phyloP scores from a whole-genome alignment of 2,113 vertebrate species.

The Trematocara marginatum region DNA sequence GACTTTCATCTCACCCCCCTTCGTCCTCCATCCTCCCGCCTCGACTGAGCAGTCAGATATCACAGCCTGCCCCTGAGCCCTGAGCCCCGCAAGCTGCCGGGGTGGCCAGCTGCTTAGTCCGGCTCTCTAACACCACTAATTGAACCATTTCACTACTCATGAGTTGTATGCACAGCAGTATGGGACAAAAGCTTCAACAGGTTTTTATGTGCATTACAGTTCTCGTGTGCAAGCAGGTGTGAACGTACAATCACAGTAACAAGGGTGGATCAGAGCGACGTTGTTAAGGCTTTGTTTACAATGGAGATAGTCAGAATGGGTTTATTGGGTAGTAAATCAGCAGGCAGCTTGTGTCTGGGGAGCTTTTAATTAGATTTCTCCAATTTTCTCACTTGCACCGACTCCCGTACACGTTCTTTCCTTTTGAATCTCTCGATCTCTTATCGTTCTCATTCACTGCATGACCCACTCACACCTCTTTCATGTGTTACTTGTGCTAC shows the following conservation, averaged over 20 bases:
- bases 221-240: not conserved
- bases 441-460: constrained; percentile 19
- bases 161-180: not conserved
- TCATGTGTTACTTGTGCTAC: not conserved
- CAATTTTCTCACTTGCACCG: constrained; percentile 18
- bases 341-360: constrained; percentile 31
- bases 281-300: constrained; percentile 21
- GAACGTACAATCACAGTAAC: not conserved
- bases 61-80: constrained; percentile 26
- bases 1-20: constrained; percentile 45
- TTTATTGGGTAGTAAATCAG: constrained; percentile 36
- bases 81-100: constrained; percentile 4
- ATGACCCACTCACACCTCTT: not conserved
- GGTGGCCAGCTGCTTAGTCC: constrained; percentile 28
- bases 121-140: not conserved
- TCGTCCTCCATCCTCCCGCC: constrained; percentile 19
- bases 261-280: not conserved
- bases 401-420: not conserved
- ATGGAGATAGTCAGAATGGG: not conserved
- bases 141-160: not conserved
- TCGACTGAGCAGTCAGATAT: constrained; percentile 38
- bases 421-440: constrained; percentile 9
- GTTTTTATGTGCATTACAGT: not conserved
- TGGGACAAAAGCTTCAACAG: not conserved
- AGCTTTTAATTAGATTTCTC: constrained; percentile 56